Evolutionary conservation across 2,113 vertebrate species (phyloP).

Genomic region (Microtus montanus): DNA sequence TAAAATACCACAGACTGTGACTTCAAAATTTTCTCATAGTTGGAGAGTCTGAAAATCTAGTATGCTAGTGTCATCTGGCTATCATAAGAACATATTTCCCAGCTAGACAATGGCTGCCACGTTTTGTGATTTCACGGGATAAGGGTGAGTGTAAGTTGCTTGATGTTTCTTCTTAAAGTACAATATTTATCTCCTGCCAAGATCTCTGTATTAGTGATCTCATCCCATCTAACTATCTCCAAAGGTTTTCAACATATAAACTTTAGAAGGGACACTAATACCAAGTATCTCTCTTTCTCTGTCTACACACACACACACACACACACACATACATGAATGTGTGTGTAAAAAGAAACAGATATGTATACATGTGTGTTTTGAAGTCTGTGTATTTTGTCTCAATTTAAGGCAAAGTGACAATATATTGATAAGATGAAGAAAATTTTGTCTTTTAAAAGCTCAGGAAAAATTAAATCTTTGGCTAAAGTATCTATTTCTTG

Average conservation of each 20-base stretch:
- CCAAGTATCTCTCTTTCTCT: not conserved
- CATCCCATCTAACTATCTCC: not conserved
- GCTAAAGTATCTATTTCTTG: slow-evolving; percentile 16
- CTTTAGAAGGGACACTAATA: not conserved
- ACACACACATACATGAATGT: not conserved
- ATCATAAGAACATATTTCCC: not conserved
- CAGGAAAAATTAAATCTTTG: slow-evolving; percentile 42
- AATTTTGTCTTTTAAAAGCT: not conserved
- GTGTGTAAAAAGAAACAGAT: not conserved
- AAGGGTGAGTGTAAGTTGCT: not conserved
- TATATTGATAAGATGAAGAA: slow-evolving; percentile 37
- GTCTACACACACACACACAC: too few relatives aligned
- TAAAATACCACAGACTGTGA: not conserved
- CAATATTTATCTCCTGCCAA: not conserved
- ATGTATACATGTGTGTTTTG: not conserved
- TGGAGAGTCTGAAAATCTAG: not conserved
- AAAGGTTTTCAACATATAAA: not conserved
- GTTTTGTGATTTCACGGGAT: not conserved
- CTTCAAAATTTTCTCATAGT: not conserved
- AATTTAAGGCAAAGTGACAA: not conserved
- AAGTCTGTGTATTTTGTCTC: not conserved
- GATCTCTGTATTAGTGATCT: not conserved
- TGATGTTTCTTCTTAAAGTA: not conserved
- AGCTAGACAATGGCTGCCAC: not conserved
- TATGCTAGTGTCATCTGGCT: not conserved